Evolutionary conservation across 2,113 vertebrate genomes (phyloP).

Genomic region (Acanthisitta chloris): DNA sequence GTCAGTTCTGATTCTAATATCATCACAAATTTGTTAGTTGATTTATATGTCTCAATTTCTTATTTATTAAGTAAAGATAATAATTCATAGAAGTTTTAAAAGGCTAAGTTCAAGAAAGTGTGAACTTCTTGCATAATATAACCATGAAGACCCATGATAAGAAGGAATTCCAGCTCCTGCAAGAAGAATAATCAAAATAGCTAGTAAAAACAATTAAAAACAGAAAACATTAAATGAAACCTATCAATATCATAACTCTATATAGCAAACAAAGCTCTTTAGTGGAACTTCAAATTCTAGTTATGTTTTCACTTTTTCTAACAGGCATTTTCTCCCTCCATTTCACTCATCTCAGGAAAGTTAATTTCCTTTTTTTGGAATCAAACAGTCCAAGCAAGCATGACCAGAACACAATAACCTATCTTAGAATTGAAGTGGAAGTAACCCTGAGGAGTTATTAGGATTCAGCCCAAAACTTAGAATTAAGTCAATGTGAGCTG

Average conservation of each 20-base stretch:
- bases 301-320: not conserved
- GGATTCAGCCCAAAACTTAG: not conserved
- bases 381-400: not conserved
- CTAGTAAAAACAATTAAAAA: not conserved
- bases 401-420: not conserved
- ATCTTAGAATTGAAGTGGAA: not conserved
- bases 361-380: not conserved
- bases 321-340: not conserved
- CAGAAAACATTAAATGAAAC: not conserved
- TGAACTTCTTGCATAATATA: not conserved
- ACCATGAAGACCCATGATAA: not conserved
- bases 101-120: not conserved
- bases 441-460: not conserved
- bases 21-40: not conserved
- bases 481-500: not conserved
- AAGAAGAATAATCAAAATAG: not conserved
- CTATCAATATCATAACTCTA: not conserved
- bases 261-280: not conserved
- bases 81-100: not conserved
- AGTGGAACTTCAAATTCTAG: not conserved
- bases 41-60: not conserved
- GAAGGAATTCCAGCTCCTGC: not conserved
- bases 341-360: not conserved
- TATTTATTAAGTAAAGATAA: not conserved
- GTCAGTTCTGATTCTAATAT: not conserved